Conservation (phyloP, 2,888 invertebrate genomes). For the Lasiommata megera region DNA sequence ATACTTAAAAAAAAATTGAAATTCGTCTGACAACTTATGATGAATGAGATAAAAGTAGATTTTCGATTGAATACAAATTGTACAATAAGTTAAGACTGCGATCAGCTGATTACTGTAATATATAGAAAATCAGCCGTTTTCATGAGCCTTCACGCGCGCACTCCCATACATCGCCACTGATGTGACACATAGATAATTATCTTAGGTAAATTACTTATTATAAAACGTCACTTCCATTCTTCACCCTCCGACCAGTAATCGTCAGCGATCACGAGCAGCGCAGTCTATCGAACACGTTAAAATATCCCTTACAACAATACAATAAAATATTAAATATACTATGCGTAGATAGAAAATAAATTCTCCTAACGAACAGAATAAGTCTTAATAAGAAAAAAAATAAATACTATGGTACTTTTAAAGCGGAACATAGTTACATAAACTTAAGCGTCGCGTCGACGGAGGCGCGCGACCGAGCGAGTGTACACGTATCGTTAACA, state of each 20-base stretch:
- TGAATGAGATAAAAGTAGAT: conserved; percentile 19
- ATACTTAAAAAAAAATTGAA: conserved; percentile 22
- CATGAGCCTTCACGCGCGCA: not conserved
- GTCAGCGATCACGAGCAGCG: conserved; percentile 15
- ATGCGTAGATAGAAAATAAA: conserved; percentile 49
- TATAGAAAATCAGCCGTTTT: not conserved
- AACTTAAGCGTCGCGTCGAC: conserved; percentile 42
- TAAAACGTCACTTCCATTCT: not conserved
- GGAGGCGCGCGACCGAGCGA: conserved; percentile 28
- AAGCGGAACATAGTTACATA: conserved; percentile 66
- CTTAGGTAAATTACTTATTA: not conserved
- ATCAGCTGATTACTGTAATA: not conserved
- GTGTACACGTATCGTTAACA: conserved; percentile 55
- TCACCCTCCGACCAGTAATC: not conserved
- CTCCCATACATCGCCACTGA: not conserved
- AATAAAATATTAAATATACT: conserved; percentile 47
- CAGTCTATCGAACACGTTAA: conserved; percentile 15
- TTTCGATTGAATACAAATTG: conserved; percentile 14
- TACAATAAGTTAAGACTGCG: not conserved
- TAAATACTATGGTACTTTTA: conserved; percentile 74
- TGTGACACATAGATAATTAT: not conserved
- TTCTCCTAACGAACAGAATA: conserved; percentile 48
- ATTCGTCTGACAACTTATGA: conserved; percentile 24
- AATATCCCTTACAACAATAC: conserved; percentile 36
- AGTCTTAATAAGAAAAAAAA: conserved; percentile 53